A percentile compares a stretch with the other conserved stretches of the same genome.
Conservation (phyloP, 2,113 vertebrate genomes). For the Thryonomys swinderianus region DNA sequence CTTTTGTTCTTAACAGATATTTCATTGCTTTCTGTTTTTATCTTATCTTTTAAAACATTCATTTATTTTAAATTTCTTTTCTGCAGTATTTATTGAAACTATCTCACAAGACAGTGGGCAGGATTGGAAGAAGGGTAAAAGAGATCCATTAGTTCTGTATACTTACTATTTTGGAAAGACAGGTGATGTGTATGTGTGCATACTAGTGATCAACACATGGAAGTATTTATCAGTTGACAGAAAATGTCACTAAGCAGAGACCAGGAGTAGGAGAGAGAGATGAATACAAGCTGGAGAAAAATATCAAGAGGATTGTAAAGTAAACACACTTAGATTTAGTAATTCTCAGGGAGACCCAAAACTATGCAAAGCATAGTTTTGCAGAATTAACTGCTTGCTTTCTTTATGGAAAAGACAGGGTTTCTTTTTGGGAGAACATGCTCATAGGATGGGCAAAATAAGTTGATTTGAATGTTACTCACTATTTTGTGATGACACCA, state of each 20-base stretch:
- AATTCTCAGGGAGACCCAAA: slow-evolving; percentile 14
- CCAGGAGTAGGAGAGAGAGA: neutral
- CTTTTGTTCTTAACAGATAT: neutral
- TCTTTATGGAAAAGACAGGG: neutral
- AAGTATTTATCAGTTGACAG: neutral
- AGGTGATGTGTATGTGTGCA: neutral
- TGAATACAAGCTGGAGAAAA: neutral
- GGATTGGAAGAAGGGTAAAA: neutral
- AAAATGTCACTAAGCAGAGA: neutral
- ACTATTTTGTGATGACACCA: neutral
- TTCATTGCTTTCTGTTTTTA: neutral
- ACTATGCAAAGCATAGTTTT: neutral
- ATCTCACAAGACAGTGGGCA: neutral
- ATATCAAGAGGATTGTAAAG: neutral
- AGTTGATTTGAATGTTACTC: neutral
- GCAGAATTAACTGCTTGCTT: slow-evolving; percentile 5
- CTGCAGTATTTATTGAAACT: neutral
- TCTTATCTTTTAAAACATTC: neutral
- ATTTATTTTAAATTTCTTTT: slow-evolving; percentile 12
- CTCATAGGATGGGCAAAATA: neutral
- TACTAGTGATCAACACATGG: neutral
- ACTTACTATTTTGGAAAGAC: neutral
- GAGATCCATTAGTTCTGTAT: neutral
- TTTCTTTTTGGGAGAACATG: neutral
- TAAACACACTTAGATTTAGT: neutral